A percentile compares a stretch with the other conserved stretches of the same genome.
Conservation (phyloP, 2,888 invertebrate genomes). For the Nasonovia ribisnigri region DNA sequence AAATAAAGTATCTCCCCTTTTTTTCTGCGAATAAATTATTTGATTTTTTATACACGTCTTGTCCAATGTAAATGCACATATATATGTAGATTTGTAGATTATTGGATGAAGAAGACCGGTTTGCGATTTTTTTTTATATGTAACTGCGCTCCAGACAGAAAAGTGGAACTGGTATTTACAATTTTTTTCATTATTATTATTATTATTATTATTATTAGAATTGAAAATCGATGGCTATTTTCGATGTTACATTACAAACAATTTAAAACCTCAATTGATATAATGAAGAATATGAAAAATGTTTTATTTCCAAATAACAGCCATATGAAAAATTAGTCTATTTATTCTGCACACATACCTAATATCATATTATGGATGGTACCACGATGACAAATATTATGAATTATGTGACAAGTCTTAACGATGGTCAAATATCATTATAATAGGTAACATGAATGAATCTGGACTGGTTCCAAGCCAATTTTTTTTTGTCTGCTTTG, state of each 20-base stretch:
- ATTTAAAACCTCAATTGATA: not conserved
- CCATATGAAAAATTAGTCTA: not conserved
- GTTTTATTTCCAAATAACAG: not conserved
- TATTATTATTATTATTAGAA: not conserved
- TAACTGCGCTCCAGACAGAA: conserved; percentile 24
- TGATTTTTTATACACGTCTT: conserved; percentile 22
- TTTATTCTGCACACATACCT: conserved; percentile 4
- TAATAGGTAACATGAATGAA: not conserved
- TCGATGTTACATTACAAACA: not conserved
- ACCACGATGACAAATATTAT: conserved; percentile 19
- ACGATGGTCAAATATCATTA: not conserved
- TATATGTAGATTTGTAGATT: conserved; percentile 60
- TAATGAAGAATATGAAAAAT: not conserved
- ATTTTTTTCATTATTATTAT: conserved; percentile 47
- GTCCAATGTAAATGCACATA: not conserved
- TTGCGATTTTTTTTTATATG: conserved; percentile 31
- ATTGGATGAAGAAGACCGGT: conserved; percentile 63
- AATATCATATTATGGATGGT: not conserved
- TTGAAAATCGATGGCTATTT: conserved; percentile 40
- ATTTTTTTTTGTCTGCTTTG: not conserved
- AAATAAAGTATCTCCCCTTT: conserved; percentile 35
- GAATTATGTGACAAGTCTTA: conserved; percentile 8
- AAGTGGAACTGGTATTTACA: conserved; percentile 54
- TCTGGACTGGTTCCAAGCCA: conserved; percentile 20
- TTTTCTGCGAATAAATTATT: conserved; percentile 59